Base-by-base conservation (phyloP, 2,888 invertebrate species). In the Capitulum mitella region DNA sequence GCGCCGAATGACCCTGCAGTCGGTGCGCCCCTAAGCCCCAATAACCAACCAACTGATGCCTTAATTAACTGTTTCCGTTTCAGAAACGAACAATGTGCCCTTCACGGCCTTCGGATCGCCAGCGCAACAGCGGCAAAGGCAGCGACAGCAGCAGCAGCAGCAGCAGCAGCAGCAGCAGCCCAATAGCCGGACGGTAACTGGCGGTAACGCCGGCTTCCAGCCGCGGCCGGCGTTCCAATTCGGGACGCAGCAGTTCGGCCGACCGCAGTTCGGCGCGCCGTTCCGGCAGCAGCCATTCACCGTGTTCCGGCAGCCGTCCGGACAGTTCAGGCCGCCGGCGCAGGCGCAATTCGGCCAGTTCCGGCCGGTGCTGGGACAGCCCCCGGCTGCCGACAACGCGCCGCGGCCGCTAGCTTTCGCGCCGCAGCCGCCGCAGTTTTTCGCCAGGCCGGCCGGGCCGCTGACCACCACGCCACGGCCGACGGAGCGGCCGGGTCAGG, bases 301-400 rank as follows among this genome's bases (percentile, higher is more conserved):
- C 26, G 37, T 58, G 70, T 64, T 64, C 64, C 64, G 64, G n/a
- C 34, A 14, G 64, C 64, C 14, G 64, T 34, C 34, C 34, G 10
- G 14, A 5, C 77, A 77, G 51, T 77, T 40, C 77, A 32, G 54
- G n/a, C 77, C 40, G 54, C 77, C 54, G 51, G 54, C 19, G 54
- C 77, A 54, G 77, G 3, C 77, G 26, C 58, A 54, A 37, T 61
- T 77, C 54, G 54, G 58, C 54, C 77, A 58, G 34, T 51, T 51
- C 37, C n/a, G 34, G 54, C 58, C 54, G 34, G 37, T 54, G 16
- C 14, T 5, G 29, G 16, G 43, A 29, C 76, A 40, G 1, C 16
- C 10, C 14, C 43, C 16, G 5, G 34, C 74, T n/a, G 40, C 26
- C 74, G 74, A 22, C 74, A 22, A 22, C 74, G 8, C n/a, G 26